Conservation (phyloP, 2,797 vertebrate species). For the Hipposideros larvatus region DNA sequence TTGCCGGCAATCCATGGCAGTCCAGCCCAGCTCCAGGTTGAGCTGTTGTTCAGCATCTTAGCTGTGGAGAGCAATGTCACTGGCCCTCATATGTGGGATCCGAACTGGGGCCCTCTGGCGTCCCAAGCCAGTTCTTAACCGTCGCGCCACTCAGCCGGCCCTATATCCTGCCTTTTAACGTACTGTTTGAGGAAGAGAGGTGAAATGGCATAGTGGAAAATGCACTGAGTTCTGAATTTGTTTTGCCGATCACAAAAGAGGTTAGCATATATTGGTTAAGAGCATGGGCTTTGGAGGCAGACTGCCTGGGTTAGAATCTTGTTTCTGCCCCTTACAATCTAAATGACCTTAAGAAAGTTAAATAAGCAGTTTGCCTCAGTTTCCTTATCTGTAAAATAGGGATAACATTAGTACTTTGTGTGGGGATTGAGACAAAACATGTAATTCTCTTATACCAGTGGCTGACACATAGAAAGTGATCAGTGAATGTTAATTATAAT, state of each 20-base stretch:
- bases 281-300: neutral
- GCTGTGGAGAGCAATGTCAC: too few species aligned
- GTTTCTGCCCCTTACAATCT: neutral
- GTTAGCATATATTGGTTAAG: neutral
- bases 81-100: too few species aligned
- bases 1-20: too few species aligned
- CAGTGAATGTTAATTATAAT: neutral
- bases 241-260: neutral
- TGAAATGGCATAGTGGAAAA: neutral
- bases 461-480: neutral
- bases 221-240: neutral
- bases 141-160: too few species aligned
- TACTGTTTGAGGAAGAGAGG: neutral
- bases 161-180: neutral
- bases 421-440: neutral
- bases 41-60: too few species aligned
- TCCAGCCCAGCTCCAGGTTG: too few species aligned
- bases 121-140: too few species aligned
- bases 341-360: conserved; percentile 27
- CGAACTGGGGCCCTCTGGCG: too few species aligned
- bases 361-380: neutral
- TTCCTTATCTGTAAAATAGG: neutral
- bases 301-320: conserved; percentile 6
- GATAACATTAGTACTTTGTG: neutral
- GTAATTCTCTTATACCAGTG: neutral